phyloP scores from a whole-genome alignment of 37 sponge, comb jelly and placozoan genomes.

The Chondrosia reniformis region DNA sequence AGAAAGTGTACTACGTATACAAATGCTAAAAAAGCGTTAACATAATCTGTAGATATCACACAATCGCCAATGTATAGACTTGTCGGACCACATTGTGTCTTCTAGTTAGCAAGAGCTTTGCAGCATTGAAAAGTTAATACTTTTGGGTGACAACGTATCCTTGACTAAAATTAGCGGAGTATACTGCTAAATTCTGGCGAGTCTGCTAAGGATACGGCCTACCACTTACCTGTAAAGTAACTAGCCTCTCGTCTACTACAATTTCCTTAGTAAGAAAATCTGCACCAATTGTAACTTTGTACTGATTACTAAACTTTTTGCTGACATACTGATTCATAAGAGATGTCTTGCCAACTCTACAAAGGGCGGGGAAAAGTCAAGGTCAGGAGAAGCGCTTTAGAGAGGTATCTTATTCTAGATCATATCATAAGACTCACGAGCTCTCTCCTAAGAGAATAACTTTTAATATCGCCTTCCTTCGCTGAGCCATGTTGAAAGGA shows the following conservation, averaged over 20 bases:
- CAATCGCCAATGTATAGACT: too few relatives aligned
- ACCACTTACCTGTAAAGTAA: conserved; percentile 92
- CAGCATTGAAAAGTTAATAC: too few relatives aligned
- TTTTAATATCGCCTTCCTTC: conserved; percentile 98
- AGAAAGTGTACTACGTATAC: too few relatives aligned
- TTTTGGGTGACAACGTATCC: too few relatives aligned
- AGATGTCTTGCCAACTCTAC: conserved; percentile 99
- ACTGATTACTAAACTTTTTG: conserved; percentile 99
- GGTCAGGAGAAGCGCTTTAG: too few relatives aligned
- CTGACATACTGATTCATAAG: conserved; percentile 99
- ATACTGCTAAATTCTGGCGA: too few relatives aligned
- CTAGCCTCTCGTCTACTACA: conserved; percentile 96
- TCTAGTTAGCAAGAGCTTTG: too few relatives aligned
- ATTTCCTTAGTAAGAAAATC: conserved; percentile 99
- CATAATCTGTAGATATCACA: too few relatives aligned
- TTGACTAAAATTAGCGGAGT: too few relatives aligned
- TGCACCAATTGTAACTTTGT: conserved; percentile 99
- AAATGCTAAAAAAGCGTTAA: too few relatives aligned
- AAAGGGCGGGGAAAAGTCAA: neutral
- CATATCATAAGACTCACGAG: conserved; percentile 66
- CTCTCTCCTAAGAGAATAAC: conserved; percentile 99
- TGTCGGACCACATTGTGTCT: too few relatives aligned
- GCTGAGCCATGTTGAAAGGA: conserved; percentile 89
- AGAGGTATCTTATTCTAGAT: neutral
- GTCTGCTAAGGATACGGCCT: too few relatives aligned